phyloP scores from a whole-genome alignment of 2,113 vertebrate species.

The Sigmodon hispidus region DNA sequence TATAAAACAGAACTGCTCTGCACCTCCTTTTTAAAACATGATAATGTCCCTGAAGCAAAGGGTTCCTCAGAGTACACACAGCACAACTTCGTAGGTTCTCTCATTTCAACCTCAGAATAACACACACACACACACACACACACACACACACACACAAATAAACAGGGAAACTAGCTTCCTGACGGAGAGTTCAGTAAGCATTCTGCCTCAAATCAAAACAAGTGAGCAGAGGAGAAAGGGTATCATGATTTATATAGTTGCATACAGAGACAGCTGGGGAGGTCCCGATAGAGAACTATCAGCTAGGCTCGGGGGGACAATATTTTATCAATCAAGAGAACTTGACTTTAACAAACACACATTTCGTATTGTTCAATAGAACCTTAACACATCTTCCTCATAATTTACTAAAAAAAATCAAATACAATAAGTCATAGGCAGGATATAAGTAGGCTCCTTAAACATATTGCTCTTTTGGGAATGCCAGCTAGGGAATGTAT shows the following conservation, averaged over 20 bases:
- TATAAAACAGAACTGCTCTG: background rate
- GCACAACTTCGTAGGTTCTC: background rate
- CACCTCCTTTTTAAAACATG: background rate
- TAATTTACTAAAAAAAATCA: background rate
- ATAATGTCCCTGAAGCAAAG: constrained; percentile 13
- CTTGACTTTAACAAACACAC: background rate
- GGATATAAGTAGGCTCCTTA: background rate
- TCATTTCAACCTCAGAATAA: background rate
- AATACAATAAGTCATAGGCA: background rate
- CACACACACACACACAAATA: background rate
- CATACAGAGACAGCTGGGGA: background rate
- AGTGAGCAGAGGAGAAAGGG: background rate
- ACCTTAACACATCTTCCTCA: background rate
- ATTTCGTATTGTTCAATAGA: background rate
- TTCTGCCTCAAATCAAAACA: background rate
- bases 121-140: background rate
- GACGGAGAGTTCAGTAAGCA: background rate
- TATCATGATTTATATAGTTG: background rate
- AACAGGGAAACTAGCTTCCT: background rate
- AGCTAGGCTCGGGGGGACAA: background rate
- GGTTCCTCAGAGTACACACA: background rate
- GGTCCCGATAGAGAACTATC: background rate
- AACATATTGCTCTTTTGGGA: background rate
- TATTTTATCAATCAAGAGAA: background rate
- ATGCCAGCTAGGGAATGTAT: background rate